Base-by-base conservation (phyloP, 2,888 invertebrate species). In the Rhamnusium bicolor region DNA sequence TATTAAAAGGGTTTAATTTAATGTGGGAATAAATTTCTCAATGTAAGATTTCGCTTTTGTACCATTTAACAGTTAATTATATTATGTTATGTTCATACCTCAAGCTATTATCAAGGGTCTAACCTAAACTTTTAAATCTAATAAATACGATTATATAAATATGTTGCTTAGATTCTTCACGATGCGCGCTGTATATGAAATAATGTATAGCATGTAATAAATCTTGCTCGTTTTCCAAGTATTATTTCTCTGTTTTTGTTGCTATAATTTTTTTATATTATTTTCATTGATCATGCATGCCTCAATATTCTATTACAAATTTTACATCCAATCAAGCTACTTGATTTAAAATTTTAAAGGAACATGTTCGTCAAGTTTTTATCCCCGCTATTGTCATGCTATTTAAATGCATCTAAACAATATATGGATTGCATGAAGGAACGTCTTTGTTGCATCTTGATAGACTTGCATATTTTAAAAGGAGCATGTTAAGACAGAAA, bases 321-420 rank as follows among this genome's bases (percentile, higher is more conserved):
- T 51, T 27, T 51, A 27, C 24, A 51, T 27, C 24, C 63, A 63
- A 29, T 63, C 63, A 51, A 18, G 24, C 47, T 21, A 27, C 24
- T 16, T 29, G 27, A 63, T 63, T 63, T 63, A 63, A 63, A 63
- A 63, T 47, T 63, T 63, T 63, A 51, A 63, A 63, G 63, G 63
- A 29, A 49, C 49, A 16, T 27, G 58, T 32, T 27, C 8, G 32
- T 32, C 32, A 40, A 49, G 63, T 63, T 51, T 63, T 63, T 63
- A 21, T 27, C 27, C 10, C 27, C 29, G 16, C 24, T 12, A 12
- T 63, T 72, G 67, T 67, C 72, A 67, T 66, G 69, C 67, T 70
- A 61, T 75, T 75, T 70, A 69, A 75, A 56, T 67, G 61, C 67
- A 72, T 54, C 69, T 53, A 69, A 69, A 71, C 62, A 66, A 60